Base-by-base conservation (phyloP, 2,797 vertebrate genomes). In the Dryobates pubescens region DNA sequence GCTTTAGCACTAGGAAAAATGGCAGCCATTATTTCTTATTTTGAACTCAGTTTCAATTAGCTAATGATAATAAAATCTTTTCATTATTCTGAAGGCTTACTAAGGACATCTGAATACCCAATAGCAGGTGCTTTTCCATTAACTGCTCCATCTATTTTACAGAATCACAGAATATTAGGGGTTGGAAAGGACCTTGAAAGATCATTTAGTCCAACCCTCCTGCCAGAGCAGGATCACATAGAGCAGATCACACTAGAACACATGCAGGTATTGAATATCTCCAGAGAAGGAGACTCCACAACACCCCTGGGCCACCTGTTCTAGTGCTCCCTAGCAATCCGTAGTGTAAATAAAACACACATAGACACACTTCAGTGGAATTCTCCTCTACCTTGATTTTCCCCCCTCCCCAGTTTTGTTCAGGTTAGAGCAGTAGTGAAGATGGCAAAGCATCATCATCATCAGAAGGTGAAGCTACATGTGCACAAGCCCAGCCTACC, bases 81-180 rank as follows among this genome's bases (percentile, higher is more conserved):
- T 86, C 65, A 91, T 69, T 78, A 88, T 92, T 94, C 90, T 63
- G 72, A 80, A 59, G 56, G 86, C 88, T 91, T 95, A 53, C 78
- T 74, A 75, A 92, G 78, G 83, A 90, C 64, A 51, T 32, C 71
- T 26, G 56, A 93, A 96, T 75, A 85, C 88, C 62, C 72, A 34
- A 91, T 93, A 93, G 86, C 94, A 94, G 90, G 95, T 95, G 93
- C 90, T 93, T 78, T 85, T 84, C 81, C 83, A 88, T 80, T 90
- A 91, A 77, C 53, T 65, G 78, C 69, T 96, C 83, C 72, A 92
- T 91, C 81, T 85, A 93, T 86, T 94, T 92, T 41, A 43, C 41
- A 43, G 41, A 43, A 43, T 92, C 41, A 43, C 41, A 43, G 41
- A 43, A 43, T 43, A 16, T 43, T 43, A 43, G 41, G 41, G 41